phyloP scores from a whole-genome alignment of 2,113 vertebrate genomes.

The Prionailurus viverrinus region DNA sequence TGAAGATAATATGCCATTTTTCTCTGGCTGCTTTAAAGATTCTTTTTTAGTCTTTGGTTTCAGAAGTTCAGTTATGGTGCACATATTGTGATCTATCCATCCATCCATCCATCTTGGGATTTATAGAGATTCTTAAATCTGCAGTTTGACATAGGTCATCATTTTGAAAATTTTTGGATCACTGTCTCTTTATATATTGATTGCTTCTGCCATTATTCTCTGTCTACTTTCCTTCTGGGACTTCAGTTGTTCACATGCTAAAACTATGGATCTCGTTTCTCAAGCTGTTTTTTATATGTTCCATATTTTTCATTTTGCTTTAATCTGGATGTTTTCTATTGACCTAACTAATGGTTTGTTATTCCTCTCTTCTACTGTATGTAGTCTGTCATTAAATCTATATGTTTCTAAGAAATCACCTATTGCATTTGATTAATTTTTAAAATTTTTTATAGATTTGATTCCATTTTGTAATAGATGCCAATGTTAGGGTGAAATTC shows the following conservation, averaged over 20 bases:
- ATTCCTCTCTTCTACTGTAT: not conserved
- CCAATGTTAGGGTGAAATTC: not conserved
- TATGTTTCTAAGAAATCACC: not conserved
- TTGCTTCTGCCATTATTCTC: not conserved
- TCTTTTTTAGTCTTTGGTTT: not conserved
- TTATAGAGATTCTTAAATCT: not conserved
- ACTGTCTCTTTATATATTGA: not conserved
- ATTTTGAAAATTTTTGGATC: not conserved
- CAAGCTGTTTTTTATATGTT: not conserved
- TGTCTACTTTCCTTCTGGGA: not conserved
- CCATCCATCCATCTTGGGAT: not conserved
- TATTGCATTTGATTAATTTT: not conserved
- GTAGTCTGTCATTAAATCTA: not conserved
- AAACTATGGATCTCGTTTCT: not conserved
- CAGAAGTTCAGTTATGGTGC: not conserved
- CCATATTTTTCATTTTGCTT: not conserved
- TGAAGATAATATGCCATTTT: not conserved
- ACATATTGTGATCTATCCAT: not conserved
- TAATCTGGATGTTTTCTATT: not conserved
- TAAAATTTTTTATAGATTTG: not conserved
- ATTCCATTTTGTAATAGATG: not conserved
- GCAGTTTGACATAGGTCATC: not conserved
- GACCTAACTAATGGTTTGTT: not conserved
- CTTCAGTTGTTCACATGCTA: not conserved
- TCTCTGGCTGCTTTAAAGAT: not conserved